Evolutionary conservation across 2,113 vertebrate genomes (phyloP).

Genomic region (Microcebus lehilahytsara): DNA sequence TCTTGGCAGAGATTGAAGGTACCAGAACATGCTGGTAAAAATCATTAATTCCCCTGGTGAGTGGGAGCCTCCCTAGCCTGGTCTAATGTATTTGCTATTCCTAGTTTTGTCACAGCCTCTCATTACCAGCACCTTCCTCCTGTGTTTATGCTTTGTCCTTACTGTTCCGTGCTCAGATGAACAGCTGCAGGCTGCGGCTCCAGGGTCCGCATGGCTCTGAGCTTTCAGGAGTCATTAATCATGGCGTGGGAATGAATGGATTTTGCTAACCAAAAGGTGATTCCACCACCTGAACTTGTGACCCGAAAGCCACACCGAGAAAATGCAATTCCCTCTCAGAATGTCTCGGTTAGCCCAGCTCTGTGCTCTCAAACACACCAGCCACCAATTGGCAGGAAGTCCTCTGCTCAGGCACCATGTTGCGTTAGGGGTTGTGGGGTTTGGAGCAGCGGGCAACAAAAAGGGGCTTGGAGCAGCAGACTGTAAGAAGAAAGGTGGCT

Average conservation of each 20-base stretch:
- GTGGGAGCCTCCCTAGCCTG: not conserved
- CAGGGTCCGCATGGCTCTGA: not conserved
- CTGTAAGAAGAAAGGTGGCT: fast-evolving
- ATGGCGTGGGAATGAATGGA: not conserved
- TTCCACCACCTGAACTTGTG: conserved; percentile 8
- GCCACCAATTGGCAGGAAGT: not conserved
- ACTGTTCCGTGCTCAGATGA: not conserved
- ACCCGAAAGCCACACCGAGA: conserved; percentile 27
- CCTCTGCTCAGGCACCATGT: not conserved
- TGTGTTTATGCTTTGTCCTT: not conserved
- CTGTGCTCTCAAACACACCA: not conserved
- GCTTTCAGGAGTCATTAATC: conserved; percentile 33
- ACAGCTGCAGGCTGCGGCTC: not conserved
- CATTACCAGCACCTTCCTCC: not conserved
- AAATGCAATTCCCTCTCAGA: not conserved
- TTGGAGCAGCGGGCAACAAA: not conserved
- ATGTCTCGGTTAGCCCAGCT: not conserved
- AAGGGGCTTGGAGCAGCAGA: not conserved
- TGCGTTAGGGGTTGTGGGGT: not conserved
- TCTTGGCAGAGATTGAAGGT: not conserved
- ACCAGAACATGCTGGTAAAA: not conserved
- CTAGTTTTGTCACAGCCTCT: not conserved
- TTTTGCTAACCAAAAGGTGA: conserved; percentile 38
- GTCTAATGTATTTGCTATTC: not conserved
- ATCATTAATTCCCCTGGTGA: not conserved